Base-by-base conservation (phyloP, 2,113 vertebrate species). In the Pygoscelis adeliae region DNA sequence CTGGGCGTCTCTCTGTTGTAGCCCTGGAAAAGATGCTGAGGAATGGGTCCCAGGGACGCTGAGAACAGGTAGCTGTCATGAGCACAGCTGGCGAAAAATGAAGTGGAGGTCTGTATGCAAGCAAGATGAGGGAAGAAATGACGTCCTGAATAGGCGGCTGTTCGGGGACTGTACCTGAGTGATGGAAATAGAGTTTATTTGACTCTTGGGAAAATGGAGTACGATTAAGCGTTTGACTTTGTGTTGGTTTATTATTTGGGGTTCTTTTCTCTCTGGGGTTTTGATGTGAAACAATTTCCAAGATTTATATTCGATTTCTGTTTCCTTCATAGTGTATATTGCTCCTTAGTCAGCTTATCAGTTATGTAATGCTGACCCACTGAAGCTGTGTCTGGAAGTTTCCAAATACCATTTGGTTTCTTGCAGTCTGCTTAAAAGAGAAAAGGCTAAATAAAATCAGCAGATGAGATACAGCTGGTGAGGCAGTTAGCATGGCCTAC, bases 391-490 rank as follows among this genome's bases (percentile, higher is more conserved):
- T 32, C 63, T 87, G 44, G 29, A 86, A 84, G 80, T 76, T 94
- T 94, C 77, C 70, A 90, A 90, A 59, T 65, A 67, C 26, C 2
- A 0, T 52, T 94, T 83, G 38, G 13, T 63, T 91, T 90, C 83
- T 93, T 91, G 94, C 73, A 87, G 29, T 47, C 38, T 84, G 56
- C 65, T 74, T 87, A 27, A 55, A 91, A 95, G 77, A 58, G 52
- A 82, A 82, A 84, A 93, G 47, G 38, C 69, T 92, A 32, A 83
- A 93, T 80, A 81, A 86, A 90, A 81, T 26, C 38, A 74, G n/a
- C 29, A 66, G 63, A 67, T 76, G 40, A 80, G 58, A 69, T 72
- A 49, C 78, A 70, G 27, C 26, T 59, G 76, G 67, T 0, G 0
- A 86, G 83, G 59, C 58, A 81, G 38, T 83, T 81, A 77, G 42